These are phyloP conservation scores for Mesitornis unicolor DNA, from an alignment of 2,113 vertebrate genomes.

Conservation along the genomic window DNA sequence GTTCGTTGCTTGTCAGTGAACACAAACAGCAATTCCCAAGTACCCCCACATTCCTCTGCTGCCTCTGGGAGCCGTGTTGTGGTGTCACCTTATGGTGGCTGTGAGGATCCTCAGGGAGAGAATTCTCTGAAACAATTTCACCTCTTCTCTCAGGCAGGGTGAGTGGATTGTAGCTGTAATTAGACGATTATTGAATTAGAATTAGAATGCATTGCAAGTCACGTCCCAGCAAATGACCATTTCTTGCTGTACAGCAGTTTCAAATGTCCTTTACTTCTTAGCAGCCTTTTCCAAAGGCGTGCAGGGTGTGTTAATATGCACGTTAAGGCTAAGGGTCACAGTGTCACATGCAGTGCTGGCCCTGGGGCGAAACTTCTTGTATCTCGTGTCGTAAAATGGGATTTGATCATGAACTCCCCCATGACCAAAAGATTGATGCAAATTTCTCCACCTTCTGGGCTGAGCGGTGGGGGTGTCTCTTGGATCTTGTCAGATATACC, in stretches of 20 bases:
- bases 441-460: not conserved
- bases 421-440: not conserved
- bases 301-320: not conserved
- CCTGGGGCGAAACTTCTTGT: not conserved
- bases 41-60: not conserved
- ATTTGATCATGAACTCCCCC: not conserved
- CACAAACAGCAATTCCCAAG: not conserved
- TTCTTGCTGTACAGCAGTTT: constrained; percentile 10
- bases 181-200: not conserved
- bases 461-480: not conserved
- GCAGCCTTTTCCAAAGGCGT: not conserved
- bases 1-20: not conserved
- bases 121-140: not conserved
- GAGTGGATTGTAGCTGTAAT: not conserved
- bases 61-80: not conserved
- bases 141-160: not conserved
- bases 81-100: not conserved
- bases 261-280: not conserved
- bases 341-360: not conserved
- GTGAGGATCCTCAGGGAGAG: not conserved
- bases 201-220: constrained; percentile 17
- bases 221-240: not conserved
- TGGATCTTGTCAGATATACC: not conserved
- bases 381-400: not conserved
- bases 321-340: not conserved